These are phyloP conservation scores for chimpanzee (Pan troglodytes) DNA, from an alignment of 2,113 vertebrate species.

Conservation along the genomic window NHGRI_mPanTro3-v2.1_pri NC_072414.2:35941001-35941500, in stretches of 20 bases:
- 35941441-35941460: background rate
- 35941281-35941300: slow-evolving; percentile 49
- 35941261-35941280: background rate
- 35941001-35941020: slow-evolving; percentile 48
- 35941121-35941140: slow-evolving; percentile 62
- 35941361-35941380: background rate
- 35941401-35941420: background rate
- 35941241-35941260: slow-evolving; percentile 65
- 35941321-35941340: slow-evolving; percentile 47
- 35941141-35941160: slow-evolving; percentile 71
- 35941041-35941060: slow-evolving; percentile 42
- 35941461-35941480: background rate
- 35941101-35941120: slow-evolving; percentile 73
- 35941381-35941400: background rate
- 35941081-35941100: slow-evolving; percentile 69
- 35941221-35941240: slow-evolving; percentile 60
- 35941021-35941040: slow-evolving; percentile 24
- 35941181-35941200: slow-evolving; percentile 66
- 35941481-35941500: background rate
- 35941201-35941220: slow-evolving; percentile 64
- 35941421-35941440: background rate
- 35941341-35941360: slow-evolving; percentile 25
- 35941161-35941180: slow-evolving; percentile 76
- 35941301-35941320: slow-evolving; percentile 10
- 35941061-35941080: slow-evolving; percentile 71